Evolutionary conservation across 2,888 invertebrate species (phyloP).

Genomic region (Ptycholaimellus sp.): DNA sequence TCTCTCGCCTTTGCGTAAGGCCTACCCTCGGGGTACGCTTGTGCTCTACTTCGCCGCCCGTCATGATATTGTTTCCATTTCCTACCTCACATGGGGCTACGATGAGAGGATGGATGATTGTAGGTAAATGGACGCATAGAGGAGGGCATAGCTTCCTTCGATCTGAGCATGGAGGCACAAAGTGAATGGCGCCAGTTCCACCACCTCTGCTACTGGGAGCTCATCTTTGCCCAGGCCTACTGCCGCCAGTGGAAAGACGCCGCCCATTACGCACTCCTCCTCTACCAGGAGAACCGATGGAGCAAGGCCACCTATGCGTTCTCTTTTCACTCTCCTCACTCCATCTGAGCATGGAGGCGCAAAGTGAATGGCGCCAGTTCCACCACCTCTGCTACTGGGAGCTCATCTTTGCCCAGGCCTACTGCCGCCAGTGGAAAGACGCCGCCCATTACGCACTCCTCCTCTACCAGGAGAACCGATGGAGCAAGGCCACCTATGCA

Average conservation of each 20-base stretch:
- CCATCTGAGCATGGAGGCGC: constrained; percentile 58
- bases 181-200: constrained; percentile 67
- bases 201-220: constrained; percentile 76
- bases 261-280: constrained; percentile 24
- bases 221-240: constrained; percentile 34
- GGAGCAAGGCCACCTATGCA: constrained; percentile 76
- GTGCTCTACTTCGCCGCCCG: constrained; percentile 72
- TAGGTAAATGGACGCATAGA: constrained; percentile 43
- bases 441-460: constrained; percentile 24
- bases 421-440: constrained; percentile 10
- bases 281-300: constrained; percentile 72
- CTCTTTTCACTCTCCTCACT: no score
- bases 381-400: constrained; percentile 73
- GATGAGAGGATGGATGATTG: no score
- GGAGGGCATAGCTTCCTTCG: constrained; percentile 47
- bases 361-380: constrained; percentile 63
- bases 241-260: constrained; percentile 17
- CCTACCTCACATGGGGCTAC: no score
- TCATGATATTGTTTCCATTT: constrained; percentile 30
- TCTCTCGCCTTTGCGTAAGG: constrained; percentile 34
- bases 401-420: constrained; percentile 44
- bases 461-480: constrained; percentile 59
- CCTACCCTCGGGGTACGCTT: constrained; percentile 62
- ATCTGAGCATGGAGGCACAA: constrained; percentile 54
- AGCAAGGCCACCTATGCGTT: constrained; percentile 69